Base-by-base conservation (phyloP, 2,113 vertebrate species). In the Dasypus novemcinctus region DNA sequence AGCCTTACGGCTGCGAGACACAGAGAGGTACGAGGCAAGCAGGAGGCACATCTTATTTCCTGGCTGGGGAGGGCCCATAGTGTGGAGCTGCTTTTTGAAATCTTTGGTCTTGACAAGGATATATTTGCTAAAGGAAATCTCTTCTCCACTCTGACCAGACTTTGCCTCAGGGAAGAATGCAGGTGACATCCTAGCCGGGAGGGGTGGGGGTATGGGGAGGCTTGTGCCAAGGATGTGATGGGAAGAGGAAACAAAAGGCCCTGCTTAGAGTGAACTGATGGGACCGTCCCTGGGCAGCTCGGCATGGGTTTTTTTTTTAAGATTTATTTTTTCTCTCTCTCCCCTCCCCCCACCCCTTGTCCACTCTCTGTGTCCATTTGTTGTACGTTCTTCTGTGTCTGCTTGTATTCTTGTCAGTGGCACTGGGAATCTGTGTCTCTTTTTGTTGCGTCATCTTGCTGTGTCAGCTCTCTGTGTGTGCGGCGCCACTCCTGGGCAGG, bases 1-100 rank as follows among this genome's bases (percentile, higher is more conserved):
- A 86, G 94, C 57, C 68, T n/a, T 89, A 15, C 1, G 49, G 87
- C 52, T 86, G 84, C 87, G 85, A n/a, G 57, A 66, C 96, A 93
- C 6, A 64, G 2, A 87, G 76, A 72, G 92, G 43, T 27, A 43
- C 64, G 5, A 18, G 61, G 69, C 10, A 38, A 4, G 80, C 1
- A 17, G 13, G 76, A 64, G 29, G 46, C 18, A 9, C 5, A 20
- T n/a, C 41, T 69, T 90, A 7, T 33, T 72, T 57, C 76, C 69
- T 12, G 1, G 4, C 57, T 57, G 15, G 38, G 79, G 81, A 91
- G 93, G 85, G 87, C 49, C 46, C 29, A 7, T 0, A 23, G 27
- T 64, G 9, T 31, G 38, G 17, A 10, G 43, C 38, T 57, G 49
- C n/a, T 52, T 57, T 74, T 87, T 49, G 52, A 52, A 90, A 57